These are phyloP conservation scores for Genyomyrus donnyi DNA, from an alignment of 2,113 vertebrate genomes.

Conservation along the genomic window DNA sequence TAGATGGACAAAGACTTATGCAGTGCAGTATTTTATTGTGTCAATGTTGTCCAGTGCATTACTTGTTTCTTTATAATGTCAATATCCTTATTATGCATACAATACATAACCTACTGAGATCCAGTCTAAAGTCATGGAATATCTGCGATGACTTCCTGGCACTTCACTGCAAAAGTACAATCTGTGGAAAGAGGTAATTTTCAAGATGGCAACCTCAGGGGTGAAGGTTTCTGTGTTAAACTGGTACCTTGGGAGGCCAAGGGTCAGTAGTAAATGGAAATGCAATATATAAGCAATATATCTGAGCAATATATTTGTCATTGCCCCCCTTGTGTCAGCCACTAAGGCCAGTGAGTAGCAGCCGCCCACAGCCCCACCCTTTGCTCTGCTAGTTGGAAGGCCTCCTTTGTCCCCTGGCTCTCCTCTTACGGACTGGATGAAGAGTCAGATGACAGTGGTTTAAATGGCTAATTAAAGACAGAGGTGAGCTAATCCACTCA, in stretches of 20 bases:
- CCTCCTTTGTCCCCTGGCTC: neutral
- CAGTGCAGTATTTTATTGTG: neutral
- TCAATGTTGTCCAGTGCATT: neutral
- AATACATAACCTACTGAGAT: neutral
- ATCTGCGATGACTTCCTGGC: neutral
- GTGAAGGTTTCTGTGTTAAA: constrained; percentile 6
- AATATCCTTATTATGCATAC: neutral
- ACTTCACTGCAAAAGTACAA: neutral
- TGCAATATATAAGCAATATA: constrained; percentile 9
- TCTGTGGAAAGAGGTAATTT: neutral
- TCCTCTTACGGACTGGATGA: constrained; percentile 22
- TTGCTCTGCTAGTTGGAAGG: neutral
- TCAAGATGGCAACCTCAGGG: neutral
- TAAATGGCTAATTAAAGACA: constrained; percentile 48
- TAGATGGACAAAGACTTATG: neutral
- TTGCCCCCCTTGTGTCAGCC: neutral
- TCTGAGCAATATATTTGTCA: constrained; percentile 8
- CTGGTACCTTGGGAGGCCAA: constrained; percentile 2
- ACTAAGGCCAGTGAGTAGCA: neutral
- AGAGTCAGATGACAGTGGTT: constrained; percentile 38
- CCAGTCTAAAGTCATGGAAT: neutral
- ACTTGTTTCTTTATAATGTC: neutral
- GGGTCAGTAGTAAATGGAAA: constrained; percentile 5
- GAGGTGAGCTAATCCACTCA: constrained; percentile 39
- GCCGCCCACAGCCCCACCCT: neutral